Base-by-base conservation (phyloP, 2,888 invertebrate species). In the Polia nebulosa region DNA sequence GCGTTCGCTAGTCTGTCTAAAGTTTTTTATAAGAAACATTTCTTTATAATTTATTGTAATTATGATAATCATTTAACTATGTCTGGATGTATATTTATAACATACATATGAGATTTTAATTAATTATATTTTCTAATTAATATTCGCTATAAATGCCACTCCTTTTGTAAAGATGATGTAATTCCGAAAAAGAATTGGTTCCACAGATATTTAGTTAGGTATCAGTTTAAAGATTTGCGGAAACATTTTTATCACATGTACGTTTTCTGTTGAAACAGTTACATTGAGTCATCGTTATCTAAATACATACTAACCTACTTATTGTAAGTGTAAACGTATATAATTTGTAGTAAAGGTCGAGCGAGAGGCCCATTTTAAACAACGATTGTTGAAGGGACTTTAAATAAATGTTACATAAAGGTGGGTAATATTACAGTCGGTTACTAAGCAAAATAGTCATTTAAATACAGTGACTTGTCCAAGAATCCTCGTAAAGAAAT, bases 261-360 rank as follows among this genome's bases (percentile, higher is more conserved):
- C 39, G 22, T 57, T 62, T 60, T 64, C 11, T 57, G 45, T 75
- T 60, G 29, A 51, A 61, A 67, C 59, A 57, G 34, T 53, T 22
- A 44, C 25, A 61, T 64, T 76, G 76, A 76, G 52, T 77, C 76
- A 77, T 53, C 39, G 29, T 76, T 75, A 60, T 60, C 72, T 61
- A 67, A 59, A n/a, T 64, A 55, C 15, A 70, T 32, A 66, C 39
- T 63, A 57, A 76, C 72, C 49, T 59, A 63, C 27, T 66, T 66
- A 56, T n/a, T 66, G 60, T 62, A 59, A 62, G n/a, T 27, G 17
- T 27, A 47, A 60, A 56, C 63, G 52, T 65, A 61, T 61, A 52
- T 51, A 63, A 49, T 63, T 60, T 66, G 29, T 49, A 47, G 32
- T 53, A 53, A 60, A 77, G 76, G 67, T 72, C 67, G 11, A 34